Evolutionary conservation across 2,888 invertebrate species (phyloP).

Genomic region (Escarpia spicata): DNA sequence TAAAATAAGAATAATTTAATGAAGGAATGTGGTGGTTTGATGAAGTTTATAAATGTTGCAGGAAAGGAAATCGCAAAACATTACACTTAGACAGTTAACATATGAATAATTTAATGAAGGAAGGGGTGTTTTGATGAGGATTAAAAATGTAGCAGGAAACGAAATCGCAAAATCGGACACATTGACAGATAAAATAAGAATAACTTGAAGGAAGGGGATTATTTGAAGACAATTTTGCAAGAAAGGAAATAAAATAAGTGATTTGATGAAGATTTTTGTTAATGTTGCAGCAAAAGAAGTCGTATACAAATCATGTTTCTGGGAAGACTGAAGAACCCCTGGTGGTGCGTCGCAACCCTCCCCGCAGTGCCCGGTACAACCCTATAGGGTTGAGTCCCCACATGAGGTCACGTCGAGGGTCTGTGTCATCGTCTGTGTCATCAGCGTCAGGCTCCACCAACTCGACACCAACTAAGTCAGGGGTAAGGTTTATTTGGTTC

Average conservation of each 20-base stretch:
- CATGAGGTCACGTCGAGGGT: not conserved
- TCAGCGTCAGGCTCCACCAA: not conserved
- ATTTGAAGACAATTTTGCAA: too few species aligned
- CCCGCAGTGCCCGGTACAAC: not conserved
- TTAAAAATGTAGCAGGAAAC: too few species aligned
- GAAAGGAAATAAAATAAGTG: not conserved
- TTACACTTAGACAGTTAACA: too few species aligned
- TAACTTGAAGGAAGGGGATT: too few species aligned
- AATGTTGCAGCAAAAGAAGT: not conserved
- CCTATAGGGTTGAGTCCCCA: not conserved
- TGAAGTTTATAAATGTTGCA: too few species aligned
- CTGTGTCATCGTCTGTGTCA: constrained; percentile 1
- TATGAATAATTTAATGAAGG: too few species aligned
- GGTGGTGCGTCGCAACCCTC: not conserved
- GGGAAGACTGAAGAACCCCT: not conserved
- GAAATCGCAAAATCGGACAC: too few species aligned
- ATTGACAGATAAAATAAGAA: too few species aligned
- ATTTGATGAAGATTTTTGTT: not conserved
- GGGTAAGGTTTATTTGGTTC: not conserved
- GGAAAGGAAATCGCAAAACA: too few species aligned
- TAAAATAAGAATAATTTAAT: too few species aligned
- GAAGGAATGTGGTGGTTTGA: too few species aligned
- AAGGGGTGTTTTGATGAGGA: too few species aligned
- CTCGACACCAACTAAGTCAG: not conserved
- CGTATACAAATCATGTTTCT: not conserved